A percentile compares a stretch with the other conserved stretches of the same genome.
Evolutionary conservation across 1,140 invertebrate species (phyloP).

Genomic region (Meloidogyne floridensis): DNA sequence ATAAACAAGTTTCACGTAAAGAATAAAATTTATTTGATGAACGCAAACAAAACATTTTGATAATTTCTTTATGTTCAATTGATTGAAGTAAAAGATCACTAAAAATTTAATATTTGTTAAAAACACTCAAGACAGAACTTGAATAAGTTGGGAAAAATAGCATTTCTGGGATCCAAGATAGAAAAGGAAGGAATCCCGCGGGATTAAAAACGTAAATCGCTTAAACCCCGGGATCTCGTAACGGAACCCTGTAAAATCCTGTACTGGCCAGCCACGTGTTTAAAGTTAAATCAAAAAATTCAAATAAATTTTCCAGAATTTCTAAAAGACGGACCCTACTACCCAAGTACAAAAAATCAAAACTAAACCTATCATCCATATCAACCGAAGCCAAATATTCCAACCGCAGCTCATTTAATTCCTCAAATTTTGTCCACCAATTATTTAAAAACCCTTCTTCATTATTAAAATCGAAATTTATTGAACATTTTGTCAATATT

Average conservation of each 20-base stretch:
- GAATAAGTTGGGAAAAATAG: no score
- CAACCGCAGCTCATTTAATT: not conserved
- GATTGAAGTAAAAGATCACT: not conserved
- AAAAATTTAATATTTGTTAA: not conserved
- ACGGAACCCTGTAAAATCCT: no score
- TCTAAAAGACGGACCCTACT: not conserved
- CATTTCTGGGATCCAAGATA: no score
- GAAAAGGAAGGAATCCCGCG: no score
- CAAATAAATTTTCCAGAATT: not conserved
- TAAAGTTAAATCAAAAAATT: no score
- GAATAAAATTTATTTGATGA: constrained; percentile 23
- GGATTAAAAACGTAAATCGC: no score
- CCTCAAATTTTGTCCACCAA: not conserved
- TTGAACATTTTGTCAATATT: constrained; percentile 3
- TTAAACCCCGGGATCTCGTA: no score
- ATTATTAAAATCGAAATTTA: constrained; percentile 12
- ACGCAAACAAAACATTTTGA: not conserved
- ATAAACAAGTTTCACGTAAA: constrained; percentile 9
- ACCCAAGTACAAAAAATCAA: not conserved
- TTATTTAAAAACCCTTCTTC: not conserved
- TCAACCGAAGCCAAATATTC: not conserved
- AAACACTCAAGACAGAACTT: not conserved
- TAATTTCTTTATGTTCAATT: not conserved
- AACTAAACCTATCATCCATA: not conserved
- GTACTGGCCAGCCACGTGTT: no score